phyloP scores from a whole-genome alignment of 2,113 vertebrate species.

The Pseudorasbora parva region DNA sequence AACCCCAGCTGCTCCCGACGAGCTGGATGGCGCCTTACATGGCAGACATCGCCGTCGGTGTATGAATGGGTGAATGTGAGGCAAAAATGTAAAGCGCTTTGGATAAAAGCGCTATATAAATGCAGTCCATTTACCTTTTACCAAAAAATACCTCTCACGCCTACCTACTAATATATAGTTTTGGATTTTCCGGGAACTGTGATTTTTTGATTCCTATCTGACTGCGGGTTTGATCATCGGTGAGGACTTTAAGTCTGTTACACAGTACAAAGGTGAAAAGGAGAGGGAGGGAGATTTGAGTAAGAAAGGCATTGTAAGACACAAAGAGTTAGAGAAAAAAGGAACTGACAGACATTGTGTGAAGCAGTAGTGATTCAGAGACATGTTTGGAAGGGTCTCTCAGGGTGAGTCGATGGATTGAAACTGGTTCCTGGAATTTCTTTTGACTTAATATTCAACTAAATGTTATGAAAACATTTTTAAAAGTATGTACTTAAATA shows the following conservation, averaged over 20 bases:
- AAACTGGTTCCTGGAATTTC: background rate
- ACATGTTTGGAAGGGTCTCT: background rate
- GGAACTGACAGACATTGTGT: slow-evolving; percentile 19
- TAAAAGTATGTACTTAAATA: background rate
- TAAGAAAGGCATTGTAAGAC: slow-evolving; percentile 42
- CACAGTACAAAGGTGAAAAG: slow-evolving; percentile 13
- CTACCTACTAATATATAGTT: background rate
- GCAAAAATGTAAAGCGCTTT: no score
- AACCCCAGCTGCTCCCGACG: no score
- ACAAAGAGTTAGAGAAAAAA: background rate
- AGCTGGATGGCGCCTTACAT: no score
- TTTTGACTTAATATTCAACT: background rate
- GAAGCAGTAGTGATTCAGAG: background rate
- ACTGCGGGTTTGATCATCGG: slow-evolving; percentile 52
- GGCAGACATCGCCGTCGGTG: no score
- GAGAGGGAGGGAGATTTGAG: background rate
- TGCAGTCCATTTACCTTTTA: no score
- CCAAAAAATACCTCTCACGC: background rate
- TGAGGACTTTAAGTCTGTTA: slow-evolving; percentile 45
- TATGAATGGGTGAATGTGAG: no score
- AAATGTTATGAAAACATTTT: background rate
- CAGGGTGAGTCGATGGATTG: background rate
- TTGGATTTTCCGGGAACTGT: background rate
- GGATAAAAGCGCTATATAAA: no score
- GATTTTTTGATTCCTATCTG: background rate